These are phyloP conservation scores for Papilio dardanus DNA, from an alignment of 1,140 invertebrate species.

Conservation along the genomic window DNA sequence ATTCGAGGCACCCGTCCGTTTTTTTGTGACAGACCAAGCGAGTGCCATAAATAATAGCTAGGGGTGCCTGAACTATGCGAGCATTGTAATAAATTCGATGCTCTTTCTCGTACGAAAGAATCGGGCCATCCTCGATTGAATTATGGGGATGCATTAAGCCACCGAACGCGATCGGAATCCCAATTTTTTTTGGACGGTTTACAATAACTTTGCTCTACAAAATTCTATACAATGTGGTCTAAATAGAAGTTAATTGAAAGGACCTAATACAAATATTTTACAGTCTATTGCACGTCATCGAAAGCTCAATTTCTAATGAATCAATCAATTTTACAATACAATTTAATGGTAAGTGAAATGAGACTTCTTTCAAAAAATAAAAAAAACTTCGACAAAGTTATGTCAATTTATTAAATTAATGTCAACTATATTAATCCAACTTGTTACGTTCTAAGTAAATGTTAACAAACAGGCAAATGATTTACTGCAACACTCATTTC, in stretches of 20 bases:
- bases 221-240: background rate
- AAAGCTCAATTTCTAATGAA: background rate
- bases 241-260: background rate
- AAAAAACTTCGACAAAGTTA: background rate
- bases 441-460: background rate
- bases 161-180: constrained; percentile 69
- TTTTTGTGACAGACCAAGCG: constrained; percentile 81
- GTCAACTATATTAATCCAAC: background rate
- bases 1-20: constrained; percentile 74
- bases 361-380: background rate
- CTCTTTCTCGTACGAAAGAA: constrained; percentile 78
- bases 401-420: background rate
- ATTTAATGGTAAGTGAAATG: background rate
- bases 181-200: constrained; percentile 73
- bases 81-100: constrained; percentile 81
- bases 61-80: constrained; percentile 71
- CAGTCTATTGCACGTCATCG: background rate
- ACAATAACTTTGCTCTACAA: constrained; percentile 56
- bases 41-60: constrained; percentile 82
- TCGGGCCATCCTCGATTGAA: constrained; percentile 73
- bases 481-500: constrained; percentile 20
- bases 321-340: background rate
- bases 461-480: background rate
- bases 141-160: constrained; percentile 80
- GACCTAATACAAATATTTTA: background rate